Base-by-base conservation (phyloP, 2,888 invertebrate genomes). In the Brachylomia viminalis region DNA sequence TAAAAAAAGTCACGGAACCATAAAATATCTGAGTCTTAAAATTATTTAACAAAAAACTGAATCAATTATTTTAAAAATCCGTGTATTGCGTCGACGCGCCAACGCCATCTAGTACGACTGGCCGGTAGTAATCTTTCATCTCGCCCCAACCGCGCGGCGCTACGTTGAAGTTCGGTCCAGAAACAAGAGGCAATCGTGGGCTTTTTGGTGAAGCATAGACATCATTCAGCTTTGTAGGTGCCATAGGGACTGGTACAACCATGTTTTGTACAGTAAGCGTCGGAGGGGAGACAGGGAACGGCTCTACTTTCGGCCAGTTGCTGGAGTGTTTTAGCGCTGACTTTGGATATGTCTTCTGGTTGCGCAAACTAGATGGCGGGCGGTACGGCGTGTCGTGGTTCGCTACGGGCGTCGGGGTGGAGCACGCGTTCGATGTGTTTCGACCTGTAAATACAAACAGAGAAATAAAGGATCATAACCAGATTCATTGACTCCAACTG, bases 131-230 rank as follows among this genome's bases (percentile, higher is more conserved):
- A 67, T 97, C 97, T 86, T 97, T 97, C 87, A 97, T 97, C 87
- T 98, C 97, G 23, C 97, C 97, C 98, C 98, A 98, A 1, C 98
- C 98, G 52, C 98, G 97, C 8, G 98, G 98, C 52, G 98, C 98
- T 0, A 98, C 98, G 89, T 98, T 98, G 94, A 98, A 98, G 90
- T 98, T 98, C 42, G 97, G 97, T 58, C 97, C 95, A 84, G 91
- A 94, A 72, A 95, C 95, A 54, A 96, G 87, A 2, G 95, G 94
- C 68, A 95, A 74, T 20, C 95, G 91, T 6, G 95, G 95, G 80
- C 95, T 95, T 82, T 95, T 94, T 1, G 96, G 96, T 7, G 96
- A 91, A 23, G 96, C 95, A 78, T 95, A 96, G 1, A 96, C 96
- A 86, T 96, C 96, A 75, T 96, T 97, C 67, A 97, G 73, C 86